A percentile compares a stretch with the other conserved stretches of the same genome.
phyloP scores from a whole-genome alignment of 2,888 invertebrate genomes.

The Argyresthia albistria region DNA sequence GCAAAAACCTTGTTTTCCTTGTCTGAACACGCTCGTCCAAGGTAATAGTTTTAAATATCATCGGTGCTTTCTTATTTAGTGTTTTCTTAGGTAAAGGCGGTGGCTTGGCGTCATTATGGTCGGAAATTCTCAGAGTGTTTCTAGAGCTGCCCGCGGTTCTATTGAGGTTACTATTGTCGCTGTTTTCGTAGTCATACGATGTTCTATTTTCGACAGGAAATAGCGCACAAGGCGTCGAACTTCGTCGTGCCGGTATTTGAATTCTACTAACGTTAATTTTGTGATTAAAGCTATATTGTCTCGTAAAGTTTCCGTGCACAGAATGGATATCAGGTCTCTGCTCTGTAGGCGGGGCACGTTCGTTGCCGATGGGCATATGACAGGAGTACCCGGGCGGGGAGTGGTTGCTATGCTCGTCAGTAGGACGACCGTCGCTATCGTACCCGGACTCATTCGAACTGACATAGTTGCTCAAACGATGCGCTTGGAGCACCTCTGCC shows the following conservation, averaged over 20 bases:
- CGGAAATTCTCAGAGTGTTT: conserved; percentile 26
- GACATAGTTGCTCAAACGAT: conserved; percentile 80
- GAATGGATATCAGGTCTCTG: conserved; percentile 26
- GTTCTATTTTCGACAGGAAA: conserved; percentile 50
- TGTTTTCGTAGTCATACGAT: conserved; percentile 42
- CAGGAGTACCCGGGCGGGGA: conserved; percentile 68
- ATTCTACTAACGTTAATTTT: conserved; percentile 55
- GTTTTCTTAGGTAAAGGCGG: conserved; percentile 63
- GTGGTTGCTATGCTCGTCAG: conserved; percentile 67
- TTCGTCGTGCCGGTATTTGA: conserved; percentile 51
- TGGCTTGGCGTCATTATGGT: conserved; percentile 52
- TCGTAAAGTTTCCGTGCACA: conserved; percentile 45
- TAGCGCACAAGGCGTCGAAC: conserved; percentile 62
- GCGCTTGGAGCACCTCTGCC: conserved; percentile 72
- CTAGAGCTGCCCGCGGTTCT: conserved; percentile 14
- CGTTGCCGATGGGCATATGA: conserved; percentile 43
- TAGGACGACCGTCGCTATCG: conserved; percentile 81
- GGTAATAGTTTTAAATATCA: conserved; percentile 58
- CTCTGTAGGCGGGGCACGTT: conserved; percentile 31
- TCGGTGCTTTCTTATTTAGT: conserved; percentile 50
- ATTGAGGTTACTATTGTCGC: conserved; percentile 23
- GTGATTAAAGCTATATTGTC: conserved; percentile 58
- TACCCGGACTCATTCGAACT: conserved; percentile 89
- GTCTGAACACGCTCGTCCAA: conserved; percentile 64
- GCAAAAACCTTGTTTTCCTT: conserved; percentile 61